Percentiles rank a stretch among this genome's conserved stretches.
These are phyloP conservation scores for Hydriomena furcata DNA, from an alignment of 2,888 invertebrate genomes.

Conservation along the genomic window DNA sequence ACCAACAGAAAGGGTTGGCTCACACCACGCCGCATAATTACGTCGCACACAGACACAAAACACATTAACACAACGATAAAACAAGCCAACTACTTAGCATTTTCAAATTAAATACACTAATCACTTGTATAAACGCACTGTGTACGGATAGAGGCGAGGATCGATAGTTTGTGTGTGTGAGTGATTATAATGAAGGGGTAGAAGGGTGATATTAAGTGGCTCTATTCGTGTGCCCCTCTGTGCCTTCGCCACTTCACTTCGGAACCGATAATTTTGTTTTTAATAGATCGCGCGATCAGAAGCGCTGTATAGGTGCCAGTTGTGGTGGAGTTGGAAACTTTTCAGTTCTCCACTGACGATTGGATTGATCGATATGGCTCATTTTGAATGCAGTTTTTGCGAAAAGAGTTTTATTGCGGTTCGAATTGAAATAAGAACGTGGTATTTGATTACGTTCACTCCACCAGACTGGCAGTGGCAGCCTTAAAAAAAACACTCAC, in stretches of 20 bases:
- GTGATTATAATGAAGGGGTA: constrained; percentile 82
- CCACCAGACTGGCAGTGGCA: background rate
- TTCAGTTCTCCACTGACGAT: constrained; percentile 7
- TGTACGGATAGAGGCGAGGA: constrained; percentile 63
- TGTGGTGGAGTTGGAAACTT: constrained; percentile 11
- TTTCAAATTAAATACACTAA: constrained; percentile 84
- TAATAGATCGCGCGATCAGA: constrained; percentile 40
- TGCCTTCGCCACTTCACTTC: constrained; percentile 75
- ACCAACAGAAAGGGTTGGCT: constrained; percentile 70
- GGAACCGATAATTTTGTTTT: constrained; percentile 65
- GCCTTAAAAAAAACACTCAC: too few species aligned
- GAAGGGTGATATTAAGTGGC: constrained; percentile 82
- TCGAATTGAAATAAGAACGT: background rate
- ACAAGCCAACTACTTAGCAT: constrained; percentile 83
- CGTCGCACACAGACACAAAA: constrained; percentile 54
- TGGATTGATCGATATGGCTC: constrained; percentile 3
- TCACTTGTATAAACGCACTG: constrained; percentile 77
- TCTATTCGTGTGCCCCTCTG: constrained; percentile 75
- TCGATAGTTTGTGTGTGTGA: constrained; percentile 77
- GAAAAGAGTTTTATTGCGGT: background rate
- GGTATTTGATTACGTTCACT: background rate
- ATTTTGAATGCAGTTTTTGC: constrained; percentile 1
- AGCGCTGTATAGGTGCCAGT: constrained; percentile 10
- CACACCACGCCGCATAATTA: constrained; percentile 69
- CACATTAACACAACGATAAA: constrained; percentile 69